Evolutionary conservation across 37 sponge, comb jelly and placozoan species (phyloP), one percentile per base, ranked within the genome.

Genomic region (Spongilla lacustris): DNA sequence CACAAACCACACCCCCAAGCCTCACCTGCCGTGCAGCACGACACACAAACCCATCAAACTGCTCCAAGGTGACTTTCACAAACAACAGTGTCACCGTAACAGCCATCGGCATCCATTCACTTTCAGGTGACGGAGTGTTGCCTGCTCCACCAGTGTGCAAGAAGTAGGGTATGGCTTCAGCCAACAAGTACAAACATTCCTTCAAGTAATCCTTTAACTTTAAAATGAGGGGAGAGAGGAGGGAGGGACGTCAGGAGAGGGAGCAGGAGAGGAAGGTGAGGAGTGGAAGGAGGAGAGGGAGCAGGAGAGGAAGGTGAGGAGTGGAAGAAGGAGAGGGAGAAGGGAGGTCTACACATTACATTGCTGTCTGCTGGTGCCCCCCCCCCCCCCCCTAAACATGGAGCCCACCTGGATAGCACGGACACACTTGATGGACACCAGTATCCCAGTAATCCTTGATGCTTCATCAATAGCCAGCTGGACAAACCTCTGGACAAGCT

Each of bases 41-140:
- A 31, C 32, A 37, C 32, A 90, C 74, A 75, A 50, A 85, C 36
- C 90, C 90, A 66, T 81, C 77, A 81, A 79, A 90, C 76, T 90
- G 85, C 77, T 41, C 75, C 73, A 85, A 70, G 14, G 76, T 67
- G 11, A 90, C 81, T 11, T 19, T 27, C 0, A 80, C 70, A 41
- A 76, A 85, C 23, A 75, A 27, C 11, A 69, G 32, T 10, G 74
- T 49, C 21, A 75, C 68, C 1, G 50, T 26, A 21, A 32, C 74
- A 17, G 74, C 25, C 14, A 25, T 23, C 36, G 29, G 36, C 31
- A 84, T 68, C 75, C 32, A 17, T 21, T 73, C 32, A 73, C 73
- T 27, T 29, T 25, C 32, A 32, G 32, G 14, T 32, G 29, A 29
- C 1, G 29, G 73, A 25, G 2, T 32, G 28, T 32, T 33, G 32